These are phyloP conservation scores for Oeneis ivallda DNA, from an alignment of 2,888 invertebrate species.

Conservation along the genomic window DNA sequence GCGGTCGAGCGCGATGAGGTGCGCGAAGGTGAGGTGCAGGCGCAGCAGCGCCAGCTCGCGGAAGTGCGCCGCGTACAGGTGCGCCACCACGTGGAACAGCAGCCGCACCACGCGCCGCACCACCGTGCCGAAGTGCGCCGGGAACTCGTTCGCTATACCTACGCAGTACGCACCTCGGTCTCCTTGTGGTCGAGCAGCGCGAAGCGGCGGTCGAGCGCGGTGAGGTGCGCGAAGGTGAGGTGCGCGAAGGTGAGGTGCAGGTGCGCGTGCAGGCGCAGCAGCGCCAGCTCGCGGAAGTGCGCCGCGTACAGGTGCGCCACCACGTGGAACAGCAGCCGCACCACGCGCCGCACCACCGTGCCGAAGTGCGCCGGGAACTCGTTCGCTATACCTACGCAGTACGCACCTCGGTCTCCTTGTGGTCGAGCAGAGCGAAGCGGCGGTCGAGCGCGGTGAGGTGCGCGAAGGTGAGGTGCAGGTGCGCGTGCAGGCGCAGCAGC, in stretches of 20 bases:
- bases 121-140: constrained; percentile 95
- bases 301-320: constrained; percentile 98
- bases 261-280: constrained; percentile 95
- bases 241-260: constrained; percentile 99
- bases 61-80: constrained; percentile 99
- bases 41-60: constrained; percentile 96
- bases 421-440: no score
- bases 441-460: no score
- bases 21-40: constrained; percentile 97
- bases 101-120: constrained; percentile 97
- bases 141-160: constrained; percentile 93
- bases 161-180: constrained; percentile 87
- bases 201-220: constrained; percentile 91
- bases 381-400: constrained; percentile 87
- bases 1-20: constrained; percentile 92
- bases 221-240: constrained; percentile 98
- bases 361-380: constrained; percentile 97
- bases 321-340: constrained; percentile 98
- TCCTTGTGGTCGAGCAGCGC: constrained; percentile 97
- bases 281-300: constrained; percentile 97
- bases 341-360: constrained; percentile 96
- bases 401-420: no score
- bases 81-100: constrained; percentile 98
- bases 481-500: constrained; percentile 94
- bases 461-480: constrained; percentile 93